Percentiles rank a stretch among this genome's conserved stretches.
Evolutionary conservation across 2,113 vertebrate species (phyloP).

Genomic region (Ptychochromis oligacanthus): DNA sequence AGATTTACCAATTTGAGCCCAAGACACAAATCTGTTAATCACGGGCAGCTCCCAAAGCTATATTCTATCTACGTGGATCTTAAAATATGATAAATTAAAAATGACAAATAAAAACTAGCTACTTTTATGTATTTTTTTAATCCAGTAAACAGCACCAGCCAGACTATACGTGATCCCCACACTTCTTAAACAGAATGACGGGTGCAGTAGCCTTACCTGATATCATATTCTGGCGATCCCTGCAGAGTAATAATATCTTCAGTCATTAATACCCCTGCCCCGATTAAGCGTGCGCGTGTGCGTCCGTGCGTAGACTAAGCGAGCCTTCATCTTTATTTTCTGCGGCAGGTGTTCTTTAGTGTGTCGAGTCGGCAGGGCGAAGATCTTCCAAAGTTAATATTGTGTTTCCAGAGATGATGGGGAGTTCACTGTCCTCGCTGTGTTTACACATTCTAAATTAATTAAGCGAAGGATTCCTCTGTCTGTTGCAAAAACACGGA

Average conservation of each 20-base stretch:
- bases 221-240: constrained; percentile 50
- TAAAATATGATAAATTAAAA: neutral
- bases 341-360: constrained; percentile 79
- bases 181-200: neutral
- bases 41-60: fast-evolving
- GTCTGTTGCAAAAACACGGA: constrained; percentile 79
- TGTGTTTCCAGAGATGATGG: constrained; percentile 80
- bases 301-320: neutral
- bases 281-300: constrained; percentile 1
- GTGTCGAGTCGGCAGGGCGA: constrained; percentile 66
- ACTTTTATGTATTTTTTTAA: neutral
- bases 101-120: neutral
- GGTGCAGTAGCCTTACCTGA: constrained; percentile 32
- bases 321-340: neutral
- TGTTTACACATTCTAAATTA: constrained; percentile 85
- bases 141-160: neutral
- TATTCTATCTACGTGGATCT: neutral
- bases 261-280: constrained; percentile 46
- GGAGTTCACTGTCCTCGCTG: constrained; percentile 78
- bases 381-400: constrained; percentile 84
- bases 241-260: constrained; percentile 9
- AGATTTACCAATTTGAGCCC: neutral
- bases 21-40: neutral
- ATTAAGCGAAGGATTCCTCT: constrained; percentile 82
- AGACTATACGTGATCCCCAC: neutral